phyloP scores from a whole-genome alignment of 1,140 invertebrate genomes.

The Drosophila leontia region DNA sequence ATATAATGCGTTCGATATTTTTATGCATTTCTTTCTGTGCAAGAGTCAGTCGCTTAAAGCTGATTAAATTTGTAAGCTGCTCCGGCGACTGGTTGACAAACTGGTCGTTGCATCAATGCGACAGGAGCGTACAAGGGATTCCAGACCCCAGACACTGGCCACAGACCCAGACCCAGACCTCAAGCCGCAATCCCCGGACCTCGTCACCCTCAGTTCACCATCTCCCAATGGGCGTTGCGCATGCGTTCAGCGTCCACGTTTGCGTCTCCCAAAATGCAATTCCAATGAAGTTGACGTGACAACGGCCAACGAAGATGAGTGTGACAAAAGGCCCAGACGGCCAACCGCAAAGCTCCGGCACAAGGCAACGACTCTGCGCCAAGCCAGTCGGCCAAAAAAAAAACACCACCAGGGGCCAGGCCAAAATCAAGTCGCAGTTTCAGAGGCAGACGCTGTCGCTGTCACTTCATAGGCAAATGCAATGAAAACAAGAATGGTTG shows the following conservation, averaged over 20 bases:
- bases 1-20: slow-evolving; percentile 1
- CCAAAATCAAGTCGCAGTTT: slow-evolving; percentile 26
- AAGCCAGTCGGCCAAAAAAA: slow-evolving; percentile 18
- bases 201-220: background rate
- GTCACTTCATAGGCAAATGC: slow-evolving; percentile 46
- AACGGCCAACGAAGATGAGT: slow-evolving; percentile 75
- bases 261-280: slow-evolving; percentile 68
- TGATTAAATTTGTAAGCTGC: slow-evolving; percentile 79
- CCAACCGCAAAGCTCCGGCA: slow-evolving; percentile 54
- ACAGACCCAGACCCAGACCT: slow-evolving; percentile 10
- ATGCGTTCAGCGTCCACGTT: slow-evolving; percentile 55
- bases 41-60: slow-evolving; percentile 56
- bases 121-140: slow-evolving; percentile 20
- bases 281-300: slow-evolving; percentile 77
- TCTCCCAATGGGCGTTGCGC: slow-evolving; percentile 45
- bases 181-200: background rate
- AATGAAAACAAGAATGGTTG: slow-evolving; percentile 46
- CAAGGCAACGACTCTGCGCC: slow-evolving; percentile 24
- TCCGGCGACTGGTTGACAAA: slow-evolving; percentile 71
- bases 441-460: slow-evolving; percentile 11
- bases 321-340: slow-evolving; percentile 75
- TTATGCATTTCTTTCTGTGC: slow-evolving; percentile 13
- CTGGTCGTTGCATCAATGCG: slow-evolving; percentile 49
- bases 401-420: slow-evolving; percentile 18
- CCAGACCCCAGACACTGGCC: slow-evolving; percentile 14